These are phyloP conservation scores for Microhierax caerulescens DNA, from an alignment of 2,797 vertebrate species.

Conservation along the genomic window DNA sequence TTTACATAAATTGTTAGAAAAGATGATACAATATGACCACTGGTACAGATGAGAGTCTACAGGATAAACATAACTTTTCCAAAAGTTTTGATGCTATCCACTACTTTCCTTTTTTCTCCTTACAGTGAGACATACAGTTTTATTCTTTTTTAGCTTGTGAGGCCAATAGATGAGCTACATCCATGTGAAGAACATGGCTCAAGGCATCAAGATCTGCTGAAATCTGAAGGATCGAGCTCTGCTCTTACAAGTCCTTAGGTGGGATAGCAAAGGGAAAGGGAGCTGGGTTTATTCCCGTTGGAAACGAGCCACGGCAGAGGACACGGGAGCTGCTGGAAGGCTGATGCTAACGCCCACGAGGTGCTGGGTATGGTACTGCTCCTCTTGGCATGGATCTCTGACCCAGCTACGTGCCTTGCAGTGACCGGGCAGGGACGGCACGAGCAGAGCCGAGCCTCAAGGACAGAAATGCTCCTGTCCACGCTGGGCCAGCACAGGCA, in stretches of 20 bases:
- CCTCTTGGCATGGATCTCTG: rapidly evolving
- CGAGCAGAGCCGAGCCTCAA: background rate
- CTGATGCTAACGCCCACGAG: background rate
- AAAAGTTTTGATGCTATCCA: background rate
- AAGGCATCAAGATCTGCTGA: background rate
- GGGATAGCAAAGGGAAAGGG: background rate
- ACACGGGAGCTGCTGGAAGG: background rate
- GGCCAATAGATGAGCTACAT: too few relatives aligned
- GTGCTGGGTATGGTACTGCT: too few relatives aligned
- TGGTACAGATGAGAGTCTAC: background rate
- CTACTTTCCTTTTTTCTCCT: background rate
- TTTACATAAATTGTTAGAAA: conserved; percentile 18
- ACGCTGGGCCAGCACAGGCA: background rate
- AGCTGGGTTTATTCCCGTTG: background rate
- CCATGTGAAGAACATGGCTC: background rate
- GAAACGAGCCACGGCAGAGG: too few relatives aligned
- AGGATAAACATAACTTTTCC: background rate
- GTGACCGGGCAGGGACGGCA: rapidly evolving
- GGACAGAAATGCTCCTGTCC: background rate
- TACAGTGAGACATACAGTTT: background rate
- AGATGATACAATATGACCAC: background rate
- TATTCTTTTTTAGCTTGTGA: background rate
- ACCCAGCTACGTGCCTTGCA: too few relatives aligned
- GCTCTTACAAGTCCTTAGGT: background rate
- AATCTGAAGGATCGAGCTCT: background rate